phyloP scores from a whole-genome alignment of 2,797 vertebrate species.

The Melanogrammus aeglefinus region DNA sequence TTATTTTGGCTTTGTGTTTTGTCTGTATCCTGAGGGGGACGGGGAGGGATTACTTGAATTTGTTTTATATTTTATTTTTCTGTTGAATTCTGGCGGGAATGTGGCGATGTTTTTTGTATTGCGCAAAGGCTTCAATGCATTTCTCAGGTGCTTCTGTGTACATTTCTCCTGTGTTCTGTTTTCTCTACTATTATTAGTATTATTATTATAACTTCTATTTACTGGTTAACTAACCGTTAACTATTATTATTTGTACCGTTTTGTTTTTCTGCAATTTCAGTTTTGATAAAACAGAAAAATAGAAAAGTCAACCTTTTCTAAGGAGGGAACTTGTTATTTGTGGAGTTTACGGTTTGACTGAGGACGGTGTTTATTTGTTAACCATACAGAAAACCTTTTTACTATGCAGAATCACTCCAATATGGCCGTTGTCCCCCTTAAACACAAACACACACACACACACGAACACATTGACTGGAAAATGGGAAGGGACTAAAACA shows the following conservation, averaged over 20 bases:
- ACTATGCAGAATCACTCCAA: slow-evolving; percentile 80
- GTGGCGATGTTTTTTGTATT: slow-evolving; percentile 65
- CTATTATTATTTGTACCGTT: slow-evolving; percentile 54
- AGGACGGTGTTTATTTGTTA: slow-evolving; percentile 67
- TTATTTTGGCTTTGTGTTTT: slow-evolving; percentile 57
- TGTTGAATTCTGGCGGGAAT: slow-evolving; percentile 75
- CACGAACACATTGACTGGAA: neutral
- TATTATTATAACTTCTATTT: slow-evolving; percentile 35
- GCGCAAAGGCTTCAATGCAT: slow-evolving; percentile 81
- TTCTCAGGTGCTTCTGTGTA: slow-evolving; percentile 94
- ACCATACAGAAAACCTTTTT: slow-evolving; percentile 60
- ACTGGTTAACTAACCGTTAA: slow-evolving; percentile 7
- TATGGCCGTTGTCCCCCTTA: slow-evolving; percentile 12
- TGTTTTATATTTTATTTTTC: slow-evolving; percentile 35
- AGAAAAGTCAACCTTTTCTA: slow-evolving; percentile 51
- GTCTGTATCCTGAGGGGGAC: slow-evolving; percentile 25
- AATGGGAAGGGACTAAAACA: neutral
- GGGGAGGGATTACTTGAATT: slow-evolving; percentile 62
- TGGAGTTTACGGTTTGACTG: slow-evolving; percentile 36
- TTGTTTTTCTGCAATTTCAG: slow-evolving; percentile 34
- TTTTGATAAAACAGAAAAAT: slow-evolving; percentile 49
- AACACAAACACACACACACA: neutral
- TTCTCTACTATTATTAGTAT: slow-evolving; percentile 29
- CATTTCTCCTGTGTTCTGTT: slow-evolving; percentile 64
- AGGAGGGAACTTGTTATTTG: slow-evolving; percentile 61